Percentiles rank a stretch among this genome's conserved stretches.
Conservation (phyloP, 2,888 invertebrate genomes). For the Eremobia ochroleuca region DNA sequence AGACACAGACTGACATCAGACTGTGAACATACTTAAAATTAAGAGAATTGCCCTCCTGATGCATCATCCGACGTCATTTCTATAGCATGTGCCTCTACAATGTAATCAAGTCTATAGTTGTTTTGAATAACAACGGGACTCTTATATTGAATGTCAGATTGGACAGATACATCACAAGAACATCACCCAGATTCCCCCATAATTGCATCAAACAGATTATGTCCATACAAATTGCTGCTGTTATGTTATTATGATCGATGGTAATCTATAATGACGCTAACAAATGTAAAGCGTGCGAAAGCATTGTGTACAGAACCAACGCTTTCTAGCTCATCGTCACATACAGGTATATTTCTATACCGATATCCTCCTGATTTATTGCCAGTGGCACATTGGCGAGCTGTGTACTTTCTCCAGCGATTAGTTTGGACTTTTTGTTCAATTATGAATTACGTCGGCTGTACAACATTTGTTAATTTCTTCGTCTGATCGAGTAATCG, state of each 20-base stretch:
- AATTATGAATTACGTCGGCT: constrained; percentile 72
- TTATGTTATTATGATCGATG: constrained; percentile 60
- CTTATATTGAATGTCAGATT: constrained; percentile 27
- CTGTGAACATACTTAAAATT: no score
- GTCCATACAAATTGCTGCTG: constrained; percentile 35
- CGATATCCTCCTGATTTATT: constrained; percentile 78
- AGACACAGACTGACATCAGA: no score
- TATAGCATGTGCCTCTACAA: constrained; percentile 4
- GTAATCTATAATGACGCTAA: constrained; percentile 65
- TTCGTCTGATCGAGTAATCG: constrained; percentile 81
- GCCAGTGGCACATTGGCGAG: constrained; percentile 68
- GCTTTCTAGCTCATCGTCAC: constrained; percentile 70
- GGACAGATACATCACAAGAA: constrained; percentile 27
- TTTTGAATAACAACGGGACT: constrained; percentile 40
- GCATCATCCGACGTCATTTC: constrained; percentile 42
- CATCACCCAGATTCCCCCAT: constrained; percentile 37
- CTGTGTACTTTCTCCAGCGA: constrained; percentile 79
- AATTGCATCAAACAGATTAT: constrained; percentile 48
- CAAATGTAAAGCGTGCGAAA: constrained; percentile 72
- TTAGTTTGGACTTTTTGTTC: constrained; percentile 77
- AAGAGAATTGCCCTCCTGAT: no score
- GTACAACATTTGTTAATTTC: constrained; percentile 83
- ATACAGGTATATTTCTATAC: constrained; percentile 71
- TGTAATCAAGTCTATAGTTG: constrained; percentile 10
- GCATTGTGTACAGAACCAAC: constrained; percentile 56